Conservation (phyloP, 2,888 invertebrate species). For the Ischnus inquisitorius region DNA sequence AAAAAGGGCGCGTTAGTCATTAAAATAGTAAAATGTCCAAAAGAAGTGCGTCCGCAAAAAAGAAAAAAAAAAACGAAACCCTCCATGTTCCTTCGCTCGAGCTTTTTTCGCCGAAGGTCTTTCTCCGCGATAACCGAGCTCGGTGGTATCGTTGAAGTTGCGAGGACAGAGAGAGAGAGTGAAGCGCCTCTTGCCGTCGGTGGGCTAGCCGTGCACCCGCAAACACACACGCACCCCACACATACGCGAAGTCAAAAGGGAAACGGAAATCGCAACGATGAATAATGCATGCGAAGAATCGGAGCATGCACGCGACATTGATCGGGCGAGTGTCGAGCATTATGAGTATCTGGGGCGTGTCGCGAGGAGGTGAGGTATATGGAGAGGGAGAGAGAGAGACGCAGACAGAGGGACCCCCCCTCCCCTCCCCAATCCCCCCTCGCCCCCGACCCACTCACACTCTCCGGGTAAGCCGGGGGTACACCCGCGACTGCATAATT, state of each 20-base stretch:
- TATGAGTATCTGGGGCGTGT: constrained; percentile 72
- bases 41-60: too few species aligned
- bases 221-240: constrained; percentile 29
- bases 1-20: neutral
- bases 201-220: constrained; percentile 7
- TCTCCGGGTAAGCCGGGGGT: constrained; percentile 37
- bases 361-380: constrained; percentile 38
- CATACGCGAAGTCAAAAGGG: constrained; percentile 63
- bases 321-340: constrained; percentile 76
- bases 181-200: constrained; percentile 1
- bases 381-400: constrained; percentile 19
- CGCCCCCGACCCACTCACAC: constrained; percentile 5
- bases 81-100: too few species aligned
- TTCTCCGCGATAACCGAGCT: neutral
- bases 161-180: neutral
- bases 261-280: constrained; percentile 74
- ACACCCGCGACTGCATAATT: constrained; percentile 67
- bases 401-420: constrained; percentile 45
- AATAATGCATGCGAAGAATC: constrained; percentile 76
- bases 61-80: too few species aligned
- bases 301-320: constrained; percentile 74
- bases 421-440: too few species aligned
- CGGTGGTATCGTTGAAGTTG: neutral
- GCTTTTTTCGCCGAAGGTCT: neutral
- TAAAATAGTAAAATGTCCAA: too few species aligned